Conservation (phyloP, 2,797 vertebrate species). For the Tinamus major region DNA sequence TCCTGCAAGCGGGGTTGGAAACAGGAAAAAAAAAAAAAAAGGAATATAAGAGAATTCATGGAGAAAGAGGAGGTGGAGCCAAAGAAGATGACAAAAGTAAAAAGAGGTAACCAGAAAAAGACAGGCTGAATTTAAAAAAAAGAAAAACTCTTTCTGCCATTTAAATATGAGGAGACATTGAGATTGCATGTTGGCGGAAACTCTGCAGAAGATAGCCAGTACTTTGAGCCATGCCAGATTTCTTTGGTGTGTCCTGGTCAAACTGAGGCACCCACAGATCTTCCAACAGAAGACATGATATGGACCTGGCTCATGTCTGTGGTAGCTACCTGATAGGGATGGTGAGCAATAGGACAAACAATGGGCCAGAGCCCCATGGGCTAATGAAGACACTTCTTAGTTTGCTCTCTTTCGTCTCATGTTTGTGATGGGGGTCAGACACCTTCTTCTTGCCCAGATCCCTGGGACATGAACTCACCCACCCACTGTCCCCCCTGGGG, state of each 20-base stretch:
- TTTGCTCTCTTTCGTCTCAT: not conserved
- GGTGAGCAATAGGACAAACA: not conserved
- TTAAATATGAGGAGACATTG: not conserved
- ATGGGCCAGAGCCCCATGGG: not conserved
- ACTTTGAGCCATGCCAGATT: not conserved
- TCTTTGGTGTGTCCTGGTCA: not conserved
- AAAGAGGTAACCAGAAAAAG: not conserved
- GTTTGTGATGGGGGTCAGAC: not conserved
- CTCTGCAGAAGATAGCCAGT: accelerated
- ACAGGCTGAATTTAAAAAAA: not conserved
- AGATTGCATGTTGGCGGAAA: not conserved
- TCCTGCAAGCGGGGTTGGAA: not conserved
- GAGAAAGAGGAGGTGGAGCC: not conserved
- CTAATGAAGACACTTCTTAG: not conserved
- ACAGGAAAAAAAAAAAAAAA: not conserved
- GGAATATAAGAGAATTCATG: not conserved
- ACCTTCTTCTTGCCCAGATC: not conserved
- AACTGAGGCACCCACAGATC: not conserved
- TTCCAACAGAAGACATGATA: not conserved
- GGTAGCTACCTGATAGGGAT: not conserved
- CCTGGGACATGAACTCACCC: not conserved
- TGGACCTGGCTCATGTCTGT: not conserved
- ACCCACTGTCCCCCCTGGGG: not conserved
- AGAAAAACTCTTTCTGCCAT: not conserved
- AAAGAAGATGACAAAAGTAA: not conserved